Percentiles rank a stretch among this genome's conserved stretches.
Evolutionary conservation across 23 tunicate genomes (phyloP).

Genomic region (Trididemnum miniatum): DNA sequence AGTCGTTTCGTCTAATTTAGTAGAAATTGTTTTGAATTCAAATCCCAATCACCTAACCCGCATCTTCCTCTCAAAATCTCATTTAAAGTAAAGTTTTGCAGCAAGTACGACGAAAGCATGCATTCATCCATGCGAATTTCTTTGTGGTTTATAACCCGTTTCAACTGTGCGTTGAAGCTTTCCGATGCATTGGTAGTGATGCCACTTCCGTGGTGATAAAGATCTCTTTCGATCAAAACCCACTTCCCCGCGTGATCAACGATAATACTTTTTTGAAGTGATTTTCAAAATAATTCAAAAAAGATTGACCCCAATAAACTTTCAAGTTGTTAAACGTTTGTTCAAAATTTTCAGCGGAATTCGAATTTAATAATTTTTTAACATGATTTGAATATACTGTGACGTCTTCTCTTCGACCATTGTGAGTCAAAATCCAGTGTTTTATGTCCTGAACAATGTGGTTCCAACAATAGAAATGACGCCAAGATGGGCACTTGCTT

Average conservation of each 20-base stretch:
- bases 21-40: background rate
- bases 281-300: background rate
- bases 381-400: background rate
- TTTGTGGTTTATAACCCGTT: background rate
- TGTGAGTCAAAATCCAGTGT: background rate
- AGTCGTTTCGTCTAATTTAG: background rate
- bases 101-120: background rate
- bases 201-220: background rate
- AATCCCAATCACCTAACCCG: slow-evolving; percentile 1
- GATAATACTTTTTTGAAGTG: no score
- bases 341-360: background rate
- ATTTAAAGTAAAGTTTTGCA: background rate
- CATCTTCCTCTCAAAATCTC: slow-evolving; percentile 8
- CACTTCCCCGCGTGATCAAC: no score
- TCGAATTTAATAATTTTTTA: background rate
- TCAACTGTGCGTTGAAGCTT: background rate
- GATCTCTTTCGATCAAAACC: no score
- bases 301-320: background rate
- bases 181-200: background rate
- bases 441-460: background rate
- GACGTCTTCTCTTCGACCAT: background rate
- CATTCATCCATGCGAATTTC: background rate
- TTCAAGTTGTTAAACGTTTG: background rate
- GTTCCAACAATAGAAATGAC: background rate
- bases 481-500: background rate